Evolutionary conservation across 2,797 vertebrate genomes (phyloP).

Genomic region (Harpagifer antarcticus): DNA sequence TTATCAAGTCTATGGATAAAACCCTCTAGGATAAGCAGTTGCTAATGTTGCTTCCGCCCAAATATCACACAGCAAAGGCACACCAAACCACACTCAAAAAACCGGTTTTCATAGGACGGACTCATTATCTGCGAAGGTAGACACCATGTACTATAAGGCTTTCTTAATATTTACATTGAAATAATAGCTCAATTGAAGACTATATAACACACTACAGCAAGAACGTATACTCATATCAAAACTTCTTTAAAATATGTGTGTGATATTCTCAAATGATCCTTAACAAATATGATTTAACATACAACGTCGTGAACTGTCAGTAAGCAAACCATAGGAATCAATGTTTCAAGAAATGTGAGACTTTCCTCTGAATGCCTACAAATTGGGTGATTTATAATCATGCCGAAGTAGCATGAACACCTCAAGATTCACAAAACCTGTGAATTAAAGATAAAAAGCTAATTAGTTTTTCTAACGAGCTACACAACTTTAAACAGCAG

Average conservation of each 20-base stretch:
- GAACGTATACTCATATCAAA: neutral
- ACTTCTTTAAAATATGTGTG: fast-evolving
- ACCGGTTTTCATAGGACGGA: neutral
- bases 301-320: neutral
- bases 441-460: fast-evolving
- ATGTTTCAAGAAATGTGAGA: neutral
- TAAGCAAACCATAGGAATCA: neutral
- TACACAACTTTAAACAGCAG: neutral
- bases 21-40: neutral
- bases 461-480: fast-evolving
- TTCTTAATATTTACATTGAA: neutral
- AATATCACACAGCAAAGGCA: neutral
- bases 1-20: neutral
- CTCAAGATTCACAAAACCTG: fast-evolving
- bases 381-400: neutral
- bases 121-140: too few relatives aligned
- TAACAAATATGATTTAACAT: neutral
- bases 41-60: neutral
- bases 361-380: neutral
- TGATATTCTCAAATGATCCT: neutral
- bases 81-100: neutral
- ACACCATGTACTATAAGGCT: neutral
- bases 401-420: constrained; percentile 19
- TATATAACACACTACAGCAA: neutral
- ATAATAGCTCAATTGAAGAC: neutral